These are phyloP conservation scores for Perizoma affinitatum DNA, from an alignment of 2,888 invertebrate genomes.

Conservation along the genomic window DNA sequence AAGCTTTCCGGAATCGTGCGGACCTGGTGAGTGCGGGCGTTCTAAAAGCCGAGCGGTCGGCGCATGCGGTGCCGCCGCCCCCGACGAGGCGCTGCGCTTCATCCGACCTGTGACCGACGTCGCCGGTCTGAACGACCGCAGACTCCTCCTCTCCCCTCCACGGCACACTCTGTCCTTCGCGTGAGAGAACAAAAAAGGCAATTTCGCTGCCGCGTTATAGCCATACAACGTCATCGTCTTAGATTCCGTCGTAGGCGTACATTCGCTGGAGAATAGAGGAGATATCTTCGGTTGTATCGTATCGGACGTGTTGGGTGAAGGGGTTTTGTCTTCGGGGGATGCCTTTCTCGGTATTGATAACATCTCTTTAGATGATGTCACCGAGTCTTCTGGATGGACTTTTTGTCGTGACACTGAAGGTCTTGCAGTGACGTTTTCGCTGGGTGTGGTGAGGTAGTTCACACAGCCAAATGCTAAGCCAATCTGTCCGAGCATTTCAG, in stretches of 20 bases:
- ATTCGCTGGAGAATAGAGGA: constrained; percentile 67
- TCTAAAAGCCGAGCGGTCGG: constrained; percentile 66
- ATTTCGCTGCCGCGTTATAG: constrained; percentile 78
- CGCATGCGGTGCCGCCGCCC: constrained; percentile 73
- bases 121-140: constrained; percentile 59
- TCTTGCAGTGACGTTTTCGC: constrained; percentile 49
- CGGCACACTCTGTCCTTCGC: constrained; percentile 52
- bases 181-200: constrained; percentile 80
- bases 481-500: constrained; percentile 82
- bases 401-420: constrained; percentile 65
- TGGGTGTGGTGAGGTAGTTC: constrained; percentile 74
- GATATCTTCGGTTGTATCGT: constrained; percentile 78
- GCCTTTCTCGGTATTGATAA: constrained; percentile 62
- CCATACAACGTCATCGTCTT: constrained; percentile 79
- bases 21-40: constrained; percentile 63
- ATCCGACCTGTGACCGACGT: constrained; percentile 70
- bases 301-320: constrained; percentile 61
- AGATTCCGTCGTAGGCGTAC: constrained; percentile 70
- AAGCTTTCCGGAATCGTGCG: constrained; percentile 38
- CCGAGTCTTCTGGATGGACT: constrained; percentile 73
- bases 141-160: constrained; percentile 56
- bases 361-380: constrained; percentile 63
- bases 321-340: constrained; percentile 70
- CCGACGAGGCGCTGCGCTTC: constrained; percentile 81
- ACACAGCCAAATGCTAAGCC: constrained; percentile 82